Base-by-base conservation (phyloP, 1,140 invertebrate genomes). In the Drosophila sucinea region DNA sequence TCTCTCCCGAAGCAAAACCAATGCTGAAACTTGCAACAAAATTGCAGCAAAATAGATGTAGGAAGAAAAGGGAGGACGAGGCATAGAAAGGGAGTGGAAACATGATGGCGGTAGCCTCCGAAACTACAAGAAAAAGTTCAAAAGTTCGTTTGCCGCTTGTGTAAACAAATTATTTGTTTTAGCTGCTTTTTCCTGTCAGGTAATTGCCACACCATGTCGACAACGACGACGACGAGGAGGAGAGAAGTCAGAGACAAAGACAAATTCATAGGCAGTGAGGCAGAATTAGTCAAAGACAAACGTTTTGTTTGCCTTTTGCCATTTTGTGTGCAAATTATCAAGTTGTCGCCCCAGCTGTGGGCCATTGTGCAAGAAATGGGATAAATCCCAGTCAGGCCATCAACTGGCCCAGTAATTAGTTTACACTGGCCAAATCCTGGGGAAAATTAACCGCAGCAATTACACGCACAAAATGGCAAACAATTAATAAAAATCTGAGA, bases 151-250 rank as follows among this genome's bases (percentile, higher is more conserved):
- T 77, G 84, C 67, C 84, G 84, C 84, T 89, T 89, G 84, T 84
- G 85, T 82, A 89, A 89, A 89, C 84, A 89, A 89, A 89, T 89
- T 82, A 89, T 89, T 89, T 89, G 85, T 75, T 89, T 82, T 82
- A 65, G 73, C 67, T 67, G 56, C 67, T 74, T 68, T 86, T 76
- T 64, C 67, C 44, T 58, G 29, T 60, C 67, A 77, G 61, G 74
- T 78, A 78, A 78, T 78, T 78, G 75, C 75, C 75, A 77, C 75
- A 77, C 67, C 64, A 64, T 62, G 47, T 67, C 58, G 60, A 67
- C 44, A 17, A 47, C 44, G 23, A 47, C 6, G 44, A 6, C 44
- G 2, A 27, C 23, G 44, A 47, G 17, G 41, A 47, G 2, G 44
- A 25, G 17, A 67, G 60, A 60, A 75, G 73, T 64, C 71, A 64